These are phyloP conservation scores for Brachyistius frenatus DNA, from an alignment of 2,113 vertebrate genomes.

Conservation along the genomic window DNA sequence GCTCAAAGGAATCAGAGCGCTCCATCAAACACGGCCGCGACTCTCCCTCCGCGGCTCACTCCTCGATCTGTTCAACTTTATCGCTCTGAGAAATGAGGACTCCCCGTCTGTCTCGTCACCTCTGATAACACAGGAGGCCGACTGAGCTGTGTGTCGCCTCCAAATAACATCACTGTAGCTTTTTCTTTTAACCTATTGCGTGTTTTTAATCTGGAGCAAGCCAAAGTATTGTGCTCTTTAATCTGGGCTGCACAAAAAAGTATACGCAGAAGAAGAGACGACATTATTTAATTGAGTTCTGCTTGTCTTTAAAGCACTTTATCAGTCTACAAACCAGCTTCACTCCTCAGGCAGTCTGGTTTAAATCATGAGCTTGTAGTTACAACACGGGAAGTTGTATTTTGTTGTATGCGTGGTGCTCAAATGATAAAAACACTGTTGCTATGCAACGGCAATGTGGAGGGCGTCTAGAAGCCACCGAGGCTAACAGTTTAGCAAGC, in stretches of 20 bases:
- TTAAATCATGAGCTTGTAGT: too few relatives aligned
- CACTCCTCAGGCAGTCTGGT: too few relatives aligned
- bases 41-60: background rate
- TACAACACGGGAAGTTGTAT: too few relatives aligned
- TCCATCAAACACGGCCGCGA: slow-evolving; percentile 48
- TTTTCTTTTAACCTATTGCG: background rate
- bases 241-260: background rate
- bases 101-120: slow-evolving; percentile 20
- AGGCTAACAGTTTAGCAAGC: too few relatives aligned
- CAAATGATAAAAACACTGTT: too few relatives aligned
- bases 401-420: too few relatives aligned
- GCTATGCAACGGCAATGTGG: too few relatives aligned
- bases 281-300: background rate
- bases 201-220: background rate
- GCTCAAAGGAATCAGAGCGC: slow-evolving; percentile 68
- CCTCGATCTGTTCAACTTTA: slow-evolving; percentile 48
- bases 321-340: too few relatives aligned
- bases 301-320: background rate
- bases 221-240: background rate
- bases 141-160: background rate
- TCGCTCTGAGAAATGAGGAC: slow-evolving; percentile 21
- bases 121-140: slow-evolving; percentile 7
- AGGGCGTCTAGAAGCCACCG: too few relatives aligned
- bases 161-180: background rate
- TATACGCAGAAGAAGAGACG: background rate